Base-by-base conservation (phyloP, 2,113 vertebrate genomes). In the Onychorhynchus coronatus region DNA sequence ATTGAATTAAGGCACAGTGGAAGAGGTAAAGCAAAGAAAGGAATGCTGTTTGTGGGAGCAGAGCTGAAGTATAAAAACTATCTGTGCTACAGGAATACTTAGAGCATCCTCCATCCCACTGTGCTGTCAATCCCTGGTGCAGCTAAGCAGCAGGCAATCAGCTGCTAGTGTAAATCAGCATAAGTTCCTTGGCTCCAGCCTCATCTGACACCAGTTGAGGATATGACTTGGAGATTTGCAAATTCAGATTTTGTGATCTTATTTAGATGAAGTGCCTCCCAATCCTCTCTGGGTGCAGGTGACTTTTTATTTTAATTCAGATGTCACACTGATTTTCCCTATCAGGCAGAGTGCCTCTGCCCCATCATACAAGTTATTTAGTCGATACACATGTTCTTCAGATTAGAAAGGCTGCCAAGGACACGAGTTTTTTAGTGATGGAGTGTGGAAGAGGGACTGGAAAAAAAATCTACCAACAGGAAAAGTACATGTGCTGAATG, bases 311-410 rank as follows among this genome's bases (percentile, higher is more conserved):
- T 93, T 77, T 74, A 85, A 65, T 47, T 73, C 21, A 49, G 67
- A 11, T 52, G 25, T 42, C 21, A 17, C 28, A 16, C 12, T 52
- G 44, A 63, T 90, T 85, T 82, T 72, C 44, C 39, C 0, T 0
- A 7, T 39, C n/a, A 87, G 72, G 44, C 53, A 73, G 52, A 87
- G 27, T 10, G 13, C 21, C 15, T 81, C 59, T 74, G 55, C 25
- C 72, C 47, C 42, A 47, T 65, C 52, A 52, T 79, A 33, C n/a
- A 95, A 91, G 70, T 92, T 82, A 50, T 50, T 84, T 75, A 76
- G 66, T 22, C 1, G 1, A 18, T 67, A 18, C 44, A 61, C 2
- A 0, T 42, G 68, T 53, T 59, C 59, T 79, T 90, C 41, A n/a
- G 39, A 24, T 77, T 30, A 56, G 55, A 84, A 88, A 88, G 56